Base-by-base conservation (phyloP, 2,113 vertebrate genomes). In the Misgurnus mizolepis region DNA sequence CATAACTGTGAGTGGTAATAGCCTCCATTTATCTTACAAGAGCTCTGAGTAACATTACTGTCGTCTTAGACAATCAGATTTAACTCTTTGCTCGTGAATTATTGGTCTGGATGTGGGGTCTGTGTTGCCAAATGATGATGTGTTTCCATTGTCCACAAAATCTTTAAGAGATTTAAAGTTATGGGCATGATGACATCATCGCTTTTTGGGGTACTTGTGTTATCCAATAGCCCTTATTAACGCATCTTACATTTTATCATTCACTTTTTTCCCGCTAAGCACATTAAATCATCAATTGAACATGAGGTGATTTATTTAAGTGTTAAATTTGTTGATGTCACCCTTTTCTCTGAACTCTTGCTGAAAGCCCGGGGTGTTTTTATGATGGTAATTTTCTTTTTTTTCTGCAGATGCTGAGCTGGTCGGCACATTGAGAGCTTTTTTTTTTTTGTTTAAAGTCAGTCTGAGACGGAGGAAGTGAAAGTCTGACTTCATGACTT, bases 401-500 rank as follows among this genome's bases (percentile, higher is more conserved):
- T 69, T 49, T 10, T 34, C n/a, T 27, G 8, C 22, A 39, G 27
- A 53, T 53, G 27, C 67, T 53, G 22, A 15, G 67, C 22, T 69
- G 22, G 67, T 34, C 27, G 27, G 27, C 27, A 34, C 27, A 34
- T 22, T 50, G 45, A 10, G 47, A 49, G 47, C 9, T 12, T 6
- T 50, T 9, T 12, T 6, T 50, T 9, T 11, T 9, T 11, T 50
- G 49, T 11, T 9, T 7, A 50, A 12, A 50, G 11, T 11, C 49
- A 4, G 9, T 12, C 11, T 50, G 49, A 11, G 49, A 50, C 8
- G 47, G 50, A 53, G 50, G 49, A 43, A 53, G 34, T 47, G 68
- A 70, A 49, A 70, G 49, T 55, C 68, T 70, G 49, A 70, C 68
- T 55, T 70, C 68, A 70, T 50, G 12, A 53, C 27, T 34, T 34